Base-by-base conservation (phyloP, 1,140 invertebrate genomes). In the Neodiprion virginianus region DNA sequence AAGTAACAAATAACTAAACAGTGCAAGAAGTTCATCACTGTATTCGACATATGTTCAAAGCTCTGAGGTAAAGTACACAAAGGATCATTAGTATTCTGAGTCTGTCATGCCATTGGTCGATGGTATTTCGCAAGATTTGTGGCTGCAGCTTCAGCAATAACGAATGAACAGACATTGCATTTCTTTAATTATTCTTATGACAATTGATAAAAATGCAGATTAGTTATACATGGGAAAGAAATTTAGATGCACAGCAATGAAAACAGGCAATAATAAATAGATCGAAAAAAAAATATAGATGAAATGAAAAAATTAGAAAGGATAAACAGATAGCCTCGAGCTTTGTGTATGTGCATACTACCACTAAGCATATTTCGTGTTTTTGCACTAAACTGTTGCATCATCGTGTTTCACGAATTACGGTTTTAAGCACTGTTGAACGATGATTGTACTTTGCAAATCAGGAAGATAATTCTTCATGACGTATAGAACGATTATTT, bases 341-440 rank as follows among this genome's bases (percentile, higher is more conserved):
- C 53, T 61, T 9, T 40, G 28, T 40, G 28, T 40, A 40, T 40
- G 28, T 40, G 53, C 53, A 8, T 61, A 17, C 53, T 14, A 8
- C 53, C 1, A 61, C 11, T 14, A 12, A 12, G 11, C 11, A 12
- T 61, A 14, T 17, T 61, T 61, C n/a, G 53, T 61, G 53, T 61
- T 61, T 61, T 61, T 61, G 53, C 53, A 61, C n/a, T 61, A 61
- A 40, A 61, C 53, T 61, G 53, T 61, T 61, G 53, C 53, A 61
- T 61, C 53, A 61, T 61, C 11, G n/a, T 8, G 53, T 61, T 61
- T 61, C n/a, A 61, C n/a, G 53, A 61, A 40, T 40, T 40, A 40
- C 28, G 28, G 28, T 40, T 40, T 40, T 40, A 40, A 40, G 28
- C 28, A 40, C 28, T 40, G 28, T 40, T 40, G 5, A 40, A 40